Evolutionary conservation across 1,140 invertebrate genomes (phyloP).

Genomic region (Heterodera carotae): DNA sequence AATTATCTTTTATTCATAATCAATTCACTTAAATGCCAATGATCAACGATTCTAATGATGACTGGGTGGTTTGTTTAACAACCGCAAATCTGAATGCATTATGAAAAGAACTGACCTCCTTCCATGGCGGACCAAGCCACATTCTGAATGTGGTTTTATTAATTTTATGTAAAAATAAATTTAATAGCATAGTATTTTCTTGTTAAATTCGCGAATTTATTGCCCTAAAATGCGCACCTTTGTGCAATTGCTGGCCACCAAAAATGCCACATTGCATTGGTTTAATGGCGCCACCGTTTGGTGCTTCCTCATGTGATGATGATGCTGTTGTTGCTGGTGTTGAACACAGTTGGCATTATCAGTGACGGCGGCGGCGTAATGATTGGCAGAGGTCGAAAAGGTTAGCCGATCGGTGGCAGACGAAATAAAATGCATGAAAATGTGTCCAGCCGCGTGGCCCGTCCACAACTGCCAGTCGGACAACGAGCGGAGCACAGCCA

Average conservation of each 20-base stretch:
- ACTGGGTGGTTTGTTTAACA: no score
- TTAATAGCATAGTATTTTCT: not conserved
- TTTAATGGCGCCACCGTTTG: not conserved
- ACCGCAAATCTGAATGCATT: no score
- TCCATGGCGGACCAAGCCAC: conserved; percentile 44
- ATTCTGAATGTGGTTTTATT: conserved; percentile 5
- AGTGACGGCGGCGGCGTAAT: conserved; percentile 11
- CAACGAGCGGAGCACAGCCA: conserved; percentile 3
- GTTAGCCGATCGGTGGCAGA: conserved; percentile 32
- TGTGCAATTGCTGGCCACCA: conserved; percentile 18
- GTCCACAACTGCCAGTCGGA: conserved; percentile 50
- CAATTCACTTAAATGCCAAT: conserved; percentile 11
- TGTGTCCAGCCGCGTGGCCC: conserved; percentile 40
- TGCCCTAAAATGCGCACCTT: no score
- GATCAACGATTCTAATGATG: no score
- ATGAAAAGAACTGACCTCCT: conserved; percentile 23
- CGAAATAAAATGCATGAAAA: conserved; percentile 46
- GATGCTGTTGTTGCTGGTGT: not conserved
- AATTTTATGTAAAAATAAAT: conserved; percentile 30
- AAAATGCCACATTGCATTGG: conserved; percentile 24
- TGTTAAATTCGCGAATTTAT: no score
- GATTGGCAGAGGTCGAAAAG: conserved; percentile 44
- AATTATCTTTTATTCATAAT: not conserved
- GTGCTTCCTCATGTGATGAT: not conserved
- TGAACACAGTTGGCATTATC: not conserved